Evolutionary conservation across 1,140 invertebrate species (phyloP).

Genomic region (Orussus abietinus): DNA sequence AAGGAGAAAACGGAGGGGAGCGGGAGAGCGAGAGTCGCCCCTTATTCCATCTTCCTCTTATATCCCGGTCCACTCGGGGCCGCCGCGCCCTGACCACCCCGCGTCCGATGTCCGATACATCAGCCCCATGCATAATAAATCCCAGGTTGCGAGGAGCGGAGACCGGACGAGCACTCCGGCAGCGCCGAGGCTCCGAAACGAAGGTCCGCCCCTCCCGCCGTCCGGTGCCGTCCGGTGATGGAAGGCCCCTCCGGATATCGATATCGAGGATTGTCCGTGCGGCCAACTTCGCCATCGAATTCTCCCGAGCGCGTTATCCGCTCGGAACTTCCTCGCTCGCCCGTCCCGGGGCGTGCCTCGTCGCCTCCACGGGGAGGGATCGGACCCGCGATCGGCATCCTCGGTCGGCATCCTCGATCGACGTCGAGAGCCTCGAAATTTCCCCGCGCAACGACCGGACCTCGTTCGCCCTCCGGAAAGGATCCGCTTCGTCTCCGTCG

Average conservation of each 20-base stretch:
- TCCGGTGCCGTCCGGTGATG: slow-evolving; percentile 19
- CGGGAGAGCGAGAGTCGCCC: no score
- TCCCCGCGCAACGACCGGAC: no score
- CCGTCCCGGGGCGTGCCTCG: no score
- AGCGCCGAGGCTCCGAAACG: slow-evolving; percentile 16
- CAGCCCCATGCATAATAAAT: slow-evolving; percentile 45
- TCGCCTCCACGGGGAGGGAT: no score
- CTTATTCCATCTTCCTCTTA: slow-evolving; percentile 24
- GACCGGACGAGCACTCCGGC: slow-evolving; percentile 14
- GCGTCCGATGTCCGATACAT: slow-evolving; percentile 44
- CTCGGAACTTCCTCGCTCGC: not conserved
- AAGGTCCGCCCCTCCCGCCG: slow-evolving; percentile 11
- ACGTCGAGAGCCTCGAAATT: no score
- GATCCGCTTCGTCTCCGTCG: no score
- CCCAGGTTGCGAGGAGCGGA: slow-evolving; percentile 14
- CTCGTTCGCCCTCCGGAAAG: no score
- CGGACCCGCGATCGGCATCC: no score
- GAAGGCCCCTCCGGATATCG: slow-evolving; percentile 32
- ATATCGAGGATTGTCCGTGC: slow-evolving; percentile 34
- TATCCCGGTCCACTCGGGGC: slow-evolving; percentile 25
- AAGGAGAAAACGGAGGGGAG: not conserved
- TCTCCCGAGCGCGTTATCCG: slow-evolving; percentile 25
- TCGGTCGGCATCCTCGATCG: no score
- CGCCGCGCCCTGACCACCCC: slow-evolving; percentile 14
- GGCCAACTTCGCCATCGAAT: slow-evolving; percentile 29